Conservation (phyloP, 2,797 vertebrate species). For the Lutjanus argentimaculatus region DNA sequence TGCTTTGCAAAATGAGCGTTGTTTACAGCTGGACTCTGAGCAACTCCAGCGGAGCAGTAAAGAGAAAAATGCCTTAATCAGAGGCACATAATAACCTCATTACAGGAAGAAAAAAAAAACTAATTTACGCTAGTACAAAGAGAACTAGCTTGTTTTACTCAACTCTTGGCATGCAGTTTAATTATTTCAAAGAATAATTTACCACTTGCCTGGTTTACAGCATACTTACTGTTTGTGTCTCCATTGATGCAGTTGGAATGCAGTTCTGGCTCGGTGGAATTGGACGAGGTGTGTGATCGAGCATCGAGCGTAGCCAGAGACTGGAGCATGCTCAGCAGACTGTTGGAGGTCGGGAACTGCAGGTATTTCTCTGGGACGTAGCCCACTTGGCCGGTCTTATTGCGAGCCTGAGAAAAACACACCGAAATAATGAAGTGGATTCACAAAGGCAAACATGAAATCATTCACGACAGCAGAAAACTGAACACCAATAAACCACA, state of each 20-base stretch:
- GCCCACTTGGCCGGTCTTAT: conserved; percentile 94
- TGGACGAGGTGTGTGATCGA: conserved; percentile 95
- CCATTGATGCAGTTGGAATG: conserved; percentile 88
- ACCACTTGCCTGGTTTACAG: neutral
- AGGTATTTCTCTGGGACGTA: conserved; percentile 99
- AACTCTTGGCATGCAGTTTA: conserved; percentile 2
- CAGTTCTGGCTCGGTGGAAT: conserved; percentile 92
- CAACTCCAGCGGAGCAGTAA: conserved; percentile 22
- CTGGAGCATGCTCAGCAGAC: conserved; percentile 97
- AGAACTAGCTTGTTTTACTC: conserved; percentile 24
- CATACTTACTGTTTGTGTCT: conserved; percentile 89
- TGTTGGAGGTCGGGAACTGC: conserved; percentile 95
- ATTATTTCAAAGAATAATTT: conserved; percentile 28
- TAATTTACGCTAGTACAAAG: conserved; percentile 13
- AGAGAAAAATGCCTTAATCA: conserved; percentile 39
- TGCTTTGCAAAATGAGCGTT: conserved; percentile 22
- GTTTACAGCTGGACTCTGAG: conserved; percentile 1
- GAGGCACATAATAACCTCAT: conserved; percentile 31
- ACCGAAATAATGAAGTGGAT: neutral
- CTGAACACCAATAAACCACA: neutral
- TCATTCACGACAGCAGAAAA: neutral
- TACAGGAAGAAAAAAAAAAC: conserved; percentile 15
- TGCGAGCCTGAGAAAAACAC: conserved; percentile 88
- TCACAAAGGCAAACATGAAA: neutral
- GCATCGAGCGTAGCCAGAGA: conserved; percentile 92